These are phyloP conservation scores for Noctua janthe DNA, from an alignment of 2,888 invertebrate genomes.

Conservation along the genomic window DNA sequence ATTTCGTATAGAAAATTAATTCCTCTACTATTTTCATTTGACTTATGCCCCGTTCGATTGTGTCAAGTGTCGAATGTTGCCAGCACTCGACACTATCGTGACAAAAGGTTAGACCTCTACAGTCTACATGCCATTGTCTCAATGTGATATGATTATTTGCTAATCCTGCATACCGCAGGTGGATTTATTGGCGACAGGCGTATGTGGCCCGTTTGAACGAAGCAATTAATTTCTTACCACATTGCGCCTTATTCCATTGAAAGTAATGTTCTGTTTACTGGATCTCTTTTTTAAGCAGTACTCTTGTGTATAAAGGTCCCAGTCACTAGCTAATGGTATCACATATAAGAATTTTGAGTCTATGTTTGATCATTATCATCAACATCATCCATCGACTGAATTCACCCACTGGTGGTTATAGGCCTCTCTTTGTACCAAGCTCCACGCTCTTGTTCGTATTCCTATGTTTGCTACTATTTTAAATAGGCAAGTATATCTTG, in stretches of 20 bases:
- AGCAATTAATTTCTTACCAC: neutral
- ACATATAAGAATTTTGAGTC: neutral
- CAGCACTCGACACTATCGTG: slow-evolving; percentile 43
- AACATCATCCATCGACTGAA: neutral
- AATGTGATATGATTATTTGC: slow-evolving; percentile 62
- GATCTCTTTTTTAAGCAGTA: neutral
- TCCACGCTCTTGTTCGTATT: neutral
- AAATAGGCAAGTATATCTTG: neutral
- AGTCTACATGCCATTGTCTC: slow-evolving; percentile 58
- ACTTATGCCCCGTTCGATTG: slow-evolving; percentile 34
- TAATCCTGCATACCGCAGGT: slow-evolving; percentile 31
- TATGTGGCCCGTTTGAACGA: slow-evolving; percentile 20
- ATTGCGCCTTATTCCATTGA: no score
- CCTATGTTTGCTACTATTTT: neutral
- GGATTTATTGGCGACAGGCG: slow-evolving; percentile 23
- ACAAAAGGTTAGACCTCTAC: slow-evolving; percentile 51
- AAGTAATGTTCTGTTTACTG: neutral
- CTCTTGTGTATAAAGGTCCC: neutral
- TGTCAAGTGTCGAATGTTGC: slow-evolving; percentile 40
- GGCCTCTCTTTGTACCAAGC: neutral
- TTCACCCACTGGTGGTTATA: neutral
- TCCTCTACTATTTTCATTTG: slow-evolving; percentile 4
- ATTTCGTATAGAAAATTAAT: neutral
- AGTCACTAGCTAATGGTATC: no score
- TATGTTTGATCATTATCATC: neutral